Percentiles rank a stretch among this genome's conserved stretches.
phyloP scores from a whole-genome alignment of 2,888 invertebrate genomes.

The Drosophila barbarae region DNA sequence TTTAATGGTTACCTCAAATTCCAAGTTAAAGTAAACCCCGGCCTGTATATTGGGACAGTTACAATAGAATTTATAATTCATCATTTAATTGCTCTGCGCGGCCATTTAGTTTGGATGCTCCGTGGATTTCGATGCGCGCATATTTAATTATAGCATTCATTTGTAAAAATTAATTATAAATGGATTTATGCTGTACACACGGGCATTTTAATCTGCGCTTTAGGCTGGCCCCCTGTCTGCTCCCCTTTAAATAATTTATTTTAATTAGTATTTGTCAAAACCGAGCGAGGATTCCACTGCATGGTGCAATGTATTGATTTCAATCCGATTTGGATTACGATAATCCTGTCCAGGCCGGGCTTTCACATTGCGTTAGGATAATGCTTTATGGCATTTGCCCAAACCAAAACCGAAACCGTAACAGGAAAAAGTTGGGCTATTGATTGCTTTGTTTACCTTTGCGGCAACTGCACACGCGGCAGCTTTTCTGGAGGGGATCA shows the following conservation, averaged over 20 bases:
- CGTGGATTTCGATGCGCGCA: constrained; percentile 32
- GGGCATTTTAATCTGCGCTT: constrained; percentile 37
- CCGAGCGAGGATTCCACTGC: constrained; percentile 13
- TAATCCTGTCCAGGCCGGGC: constrained; percentile 13
- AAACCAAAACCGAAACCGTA: background rate
- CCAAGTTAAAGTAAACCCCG: background rate
- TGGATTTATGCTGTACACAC: constrained; percentile 38
- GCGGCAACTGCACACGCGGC: constrained; percentile 29
- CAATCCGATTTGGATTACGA: constrained; percentile 35
- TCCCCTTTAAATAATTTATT: constrained; percentile 42
- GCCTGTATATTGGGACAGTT: background rate
- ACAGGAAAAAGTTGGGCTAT: constrained; percentile 8
- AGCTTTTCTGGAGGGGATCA: constrained; percentile 17
- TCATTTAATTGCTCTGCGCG: constrained; percentile 23
- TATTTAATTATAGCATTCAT: constrained; percentile 45
- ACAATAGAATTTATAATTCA: constrained; percentile 18
- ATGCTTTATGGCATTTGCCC: background rate
- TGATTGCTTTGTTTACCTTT: constrained; percentile 38
- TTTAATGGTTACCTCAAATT: constrained; percentile 9
- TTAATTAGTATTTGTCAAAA: constrained; percentile 48
- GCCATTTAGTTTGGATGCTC: constrained; percentile 11
- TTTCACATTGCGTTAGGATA: constrained; percentile 7
- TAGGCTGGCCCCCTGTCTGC: background rate
- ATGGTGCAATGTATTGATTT: constrained; percentile 22
- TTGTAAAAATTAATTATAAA: constrained; percentile 50